A percentile compares a stretch with the other conserved stretches of the same genome.
These are phyloP conservation scores for Drosophila orosa DNA, from an alignment of 1,140 invertebrate genomes.

Conservation along the genomic window DNA sequence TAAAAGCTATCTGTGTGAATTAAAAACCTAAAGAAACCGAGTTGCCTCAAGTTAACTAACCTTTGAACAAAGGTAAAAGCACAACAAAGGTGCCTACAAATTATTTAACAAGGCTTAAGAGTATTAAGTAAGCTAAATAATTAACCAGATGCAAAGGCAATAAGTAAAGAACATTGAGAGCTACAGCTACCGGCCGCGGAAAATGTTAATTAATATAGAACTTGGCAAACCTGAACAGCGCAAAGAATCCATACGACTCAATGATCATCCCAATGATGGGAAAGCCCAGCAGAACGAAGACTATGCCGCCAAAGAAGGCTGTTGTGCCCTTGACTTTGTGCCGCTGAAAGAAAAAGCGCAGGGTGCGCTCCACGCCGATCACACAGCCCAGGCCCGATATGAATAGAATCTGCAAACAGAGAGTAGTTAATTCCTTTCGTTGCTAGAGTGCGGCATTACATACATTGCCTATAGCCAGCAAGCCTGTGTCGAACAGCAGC, in stretches of 20 bases:
- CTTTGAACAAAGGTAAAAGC: background rate
- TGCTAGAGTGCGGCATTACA: background rate
- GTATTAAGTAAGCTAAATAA: background rate
- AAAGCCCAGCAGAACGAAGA: conserved; percentile 97
- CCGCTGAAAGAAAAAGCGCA: conserved; percentile 98
- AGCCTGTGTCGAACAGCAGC: conserved; percentile 98
- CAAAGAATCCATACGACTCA: conserved; percentile 95
- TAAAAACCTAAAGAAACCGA: background rate
- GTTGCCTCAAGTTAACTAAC: background rate
- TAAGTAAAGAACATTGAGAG: background rate
- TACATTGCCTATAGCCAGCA: conserved; percentile 99
- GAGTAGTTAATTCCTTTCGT: background rate
- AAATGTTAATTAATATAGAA: background rate
- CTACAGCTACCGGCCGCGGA: background rate
- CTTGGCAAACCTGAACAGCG: conserved; percentile 89
- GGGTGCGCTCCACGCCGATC: conserved; percentile 97
- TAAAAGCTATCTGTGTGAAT: too few relatives aligned
- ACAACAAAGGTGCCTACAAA: background rate
- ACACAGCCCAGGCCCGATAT: conserved; percentile 97
- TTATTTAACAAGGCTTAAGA: background rate
- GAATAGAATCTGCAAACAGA: conserved; percentile 88
- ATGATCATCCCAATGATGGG: conserved; percentile 98
- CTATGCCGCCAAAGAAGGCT: conserved; percentile 97
- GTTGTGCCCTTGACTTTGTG: conserved; percentile 97
- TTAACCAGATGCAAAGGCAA: background rate